Percentiles rank a stretch among this genome's conserved stretches.
Evolutionary conservation across 1,140 invertebrate genomes (phyloP).

Genomic region (Bombus vancouverensis): DNA sequence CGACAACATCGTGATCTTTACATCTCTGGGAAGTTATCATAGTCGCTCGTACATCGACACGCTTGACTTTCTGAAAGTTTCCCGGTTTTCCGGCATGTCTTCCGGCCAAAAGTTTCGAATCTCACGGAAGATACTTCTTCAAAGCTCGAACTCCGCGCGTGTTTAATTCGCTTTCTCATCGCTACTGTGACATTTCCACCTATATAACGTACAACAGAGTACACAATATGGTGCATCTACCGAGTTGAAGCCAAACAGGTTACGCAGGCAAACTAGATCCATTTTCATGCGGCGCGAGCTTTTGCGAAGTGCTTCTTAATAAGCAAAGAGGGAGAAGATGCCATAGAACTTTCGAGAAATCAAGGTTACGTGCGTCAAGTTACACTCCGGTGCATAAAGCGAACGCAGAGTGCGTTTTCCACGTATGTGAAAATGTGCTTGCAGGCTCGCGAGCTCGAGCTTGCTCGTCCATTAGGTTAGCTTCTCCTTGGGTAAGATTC

Average conservation of each 20-base stretch:
- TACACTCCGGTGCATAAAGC: neutral
- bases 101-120: neutral
- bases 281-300: neutral
- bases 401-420: neutral
- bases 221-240: neutral
- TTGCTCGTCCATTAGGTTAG: constrained; percentile 1
- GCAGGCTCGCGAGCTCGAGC: neutral
- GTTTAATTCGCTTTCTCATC: constrained; percentile 17
- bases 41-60: neutral
- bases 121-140: neutral
- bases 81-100: neutral
- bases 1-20: neutral
- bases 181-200: neutral
- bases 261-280: too few species aligned
- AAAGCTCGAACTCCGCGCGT: neutral
- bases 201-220: too few species aligned
- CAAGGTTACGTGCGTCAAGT: neutral
- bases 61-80: neutral
- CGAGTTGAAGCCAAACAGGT: neutral
- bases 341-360: too few species aligned
- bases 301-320: neutral
- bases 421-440: neutral
- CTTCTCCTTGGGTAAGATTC: constrained; percentile 16
- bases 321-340: too few species aligned
- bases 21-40: neutral